A percentile compares a stretch with the other conserved stretches of the same genome.
phyloP scores from a whole-genome alignment of 2,113 vertebrate genomes.

The Arothron firmamentum region DNA sequence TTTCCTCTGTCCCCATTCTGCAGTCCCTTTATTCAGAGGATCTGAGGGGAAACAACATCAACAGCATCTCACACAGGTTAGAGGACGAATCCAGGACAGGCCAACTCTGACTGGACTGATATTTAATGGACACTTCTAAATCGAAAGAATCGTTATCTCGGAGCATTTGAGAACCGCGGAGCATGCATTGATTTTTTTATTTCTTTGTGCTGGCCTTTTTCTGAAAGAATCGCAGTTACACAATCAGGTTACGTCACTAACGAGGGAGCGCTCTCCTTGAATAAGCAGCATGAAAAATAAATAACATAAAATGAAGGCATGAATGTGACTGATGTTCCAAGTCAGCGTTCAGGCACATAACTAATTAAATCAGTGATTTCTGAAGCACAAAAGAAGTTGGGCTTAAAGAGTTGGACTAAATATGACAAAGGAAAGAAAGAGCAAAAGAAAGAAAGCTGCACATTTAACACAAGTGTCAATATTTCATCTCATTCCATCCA shows the following conservation, averaged over 20 bases:
- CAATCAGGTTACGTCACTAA: neutral
- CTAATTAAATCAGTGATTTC: neutral
- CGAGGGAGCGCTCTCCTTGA: no score
- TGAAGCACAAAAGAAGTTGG: no score
- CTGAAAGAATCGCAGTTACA: neutral
- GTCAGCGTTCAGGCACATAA: neutral
- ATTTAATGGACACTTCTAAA: neutral
- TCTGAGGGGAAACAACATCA: slow-evolving; percentile 34
- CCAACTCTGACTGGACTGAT: neutral
- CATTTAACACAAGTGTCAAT: neutral
- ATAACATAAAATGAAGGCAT: no score
- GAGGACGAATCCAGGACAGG: slow-evolving; percentile 32
- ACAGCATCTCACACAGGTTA: slow-evolving; percentile 5
- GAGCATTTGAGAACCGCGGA: neutral
- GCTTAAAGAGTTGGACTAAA: no score
- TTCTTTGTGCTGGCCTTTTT: neutral
- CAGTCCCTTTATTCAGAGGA: slow-evolving; percentile 15
- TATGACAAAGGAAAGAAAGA: no score
- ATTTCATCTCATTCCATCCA: neutral
- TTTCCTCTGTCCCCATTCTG: slow-evolving; percentile 36
- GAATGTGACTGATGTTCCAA: neutral
- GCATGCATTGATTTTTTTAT: neutral
- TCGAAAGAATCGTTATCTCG: neutral
- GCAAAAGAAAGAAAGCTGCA: neutral
- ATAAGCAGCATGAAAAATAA: no score